Evolutionary conservation across 1,140 invertebrate genomes (phyloP), one percentile per base, ranked within the genome.

Genomic region (Drosophila miranda): DNA sequence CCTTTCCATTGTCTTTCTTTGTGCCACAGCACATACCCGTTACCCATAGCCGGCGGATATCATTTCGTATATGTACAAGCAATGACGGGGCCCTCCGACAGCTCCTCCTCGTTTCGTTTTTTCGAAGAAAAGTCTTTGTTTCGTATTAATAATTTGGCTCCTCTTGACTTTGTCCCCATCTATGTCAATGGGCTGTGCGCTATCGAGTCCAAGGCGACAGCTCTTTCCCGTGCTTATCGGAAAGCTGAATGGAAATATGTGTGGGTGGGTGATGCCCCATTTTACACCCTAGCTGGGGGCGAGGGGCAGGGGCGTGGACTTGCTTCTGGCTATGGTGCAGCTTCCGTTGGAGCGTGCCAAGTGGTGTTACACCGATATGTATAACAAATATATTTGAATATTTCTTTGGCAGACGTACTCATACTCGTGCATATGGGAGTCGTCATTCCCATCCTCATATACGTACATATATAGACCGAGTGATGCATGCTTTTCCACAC

Each of bases 131-230:
- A 51, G 42, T 51, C 79, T 83, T 82, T 83, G 79, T 82, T 81
- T 82, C 57, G 61, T 30, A 60, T 58, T 77, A 62, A 62, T 61
- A 62, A 84, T 79, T 68, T 75, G 80, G 80, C 71, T 84, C 55
- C 80, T 72, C 75, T 79, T 78, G 77, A 78, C 75, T 78, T 74
- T 76, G 46, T 74, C 66, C 61, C 67, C 57, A 82, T 82, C 70
- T 82, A 74, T 82, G 79, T 82, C 80, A 82, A 84, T 62, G 51
- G 59, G 67, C 57, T 58, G 62, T 38, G 34, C 34, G 34, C 45
- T 41, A 86, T 84, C 72, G 62, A 56, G 80, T 76, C 72, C 81
- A 83, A 86, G 71, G 81, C 81, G 63, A 84, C 63, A 76, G 71
- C 72, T 59, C 58, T 63, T 68, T 68, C 50, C 52, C 46, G 45